Conservation (phyloP, 2,113 vertebrate genomes). For the Rhinopomastus cyanomelas region DNA sequence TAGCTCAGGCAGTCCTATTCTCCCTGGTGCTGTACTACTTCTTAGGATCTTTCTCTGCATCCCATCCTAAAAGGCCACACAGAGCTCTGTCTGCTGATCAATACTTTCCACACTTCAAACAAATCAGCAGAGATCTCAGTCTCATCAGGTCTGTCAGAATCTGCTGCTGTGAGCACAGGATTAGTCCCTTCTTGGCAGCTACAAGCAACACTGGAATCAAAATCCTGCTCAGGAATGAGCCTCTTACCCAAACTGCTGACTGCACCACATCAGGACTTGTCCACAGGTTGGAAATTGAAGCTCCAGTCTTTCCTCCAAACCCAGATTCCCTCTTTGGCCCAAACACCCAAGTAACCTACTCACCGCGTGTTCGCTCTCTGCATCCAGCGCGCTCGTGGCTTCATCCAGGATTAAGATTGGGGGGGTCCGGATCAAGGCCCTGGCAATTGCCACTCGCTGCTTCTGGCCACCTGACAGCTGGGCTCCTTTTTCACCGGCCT, state of each 20-base stretch:
- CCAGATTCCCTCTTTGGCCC: background rate
- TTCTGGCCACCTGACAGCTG: constrained; percentile 96
- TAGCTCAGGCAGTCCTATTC: background rate
- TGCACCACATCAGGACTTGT: background rate
- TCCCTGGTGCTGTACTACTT: background rate
- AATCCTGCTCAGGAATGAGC: background rate
- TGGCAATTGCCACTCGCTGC: constrained; percentile 93
- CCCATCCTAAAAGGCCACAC: background rate
- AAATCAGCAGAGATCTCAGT: background rate
- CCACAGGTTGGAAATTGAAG: background rate
- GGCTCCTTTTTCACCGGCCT: constrained; percentile 92
- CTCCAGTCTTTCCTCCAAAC: background rate
- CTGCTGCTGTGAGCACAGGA: background rate
- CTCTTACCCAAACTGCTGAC: background rate
- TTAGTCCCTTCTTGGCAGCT: background rate
- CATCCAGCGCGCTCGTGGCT: constrained; percentile 93
- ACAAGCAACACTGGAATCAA: background rate
- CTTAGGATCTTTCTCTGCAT: background rate
- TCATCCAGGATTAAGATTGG: constrained; percentile 92
- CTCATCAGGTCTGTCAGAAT: background rate
- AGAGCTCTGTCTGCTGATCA: background rate
- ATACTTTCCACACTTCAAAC: background rate
- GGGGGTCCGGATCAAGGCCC: constrained; percentile 88
- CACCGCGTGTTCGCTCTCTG: constrained; percentile 91
- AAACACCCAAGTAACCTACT: background rate